Evolutionary conservation across 2,888 invertebrate species (phyloP).

Genomic region (Pyrochroa serraticornis): DNA sequence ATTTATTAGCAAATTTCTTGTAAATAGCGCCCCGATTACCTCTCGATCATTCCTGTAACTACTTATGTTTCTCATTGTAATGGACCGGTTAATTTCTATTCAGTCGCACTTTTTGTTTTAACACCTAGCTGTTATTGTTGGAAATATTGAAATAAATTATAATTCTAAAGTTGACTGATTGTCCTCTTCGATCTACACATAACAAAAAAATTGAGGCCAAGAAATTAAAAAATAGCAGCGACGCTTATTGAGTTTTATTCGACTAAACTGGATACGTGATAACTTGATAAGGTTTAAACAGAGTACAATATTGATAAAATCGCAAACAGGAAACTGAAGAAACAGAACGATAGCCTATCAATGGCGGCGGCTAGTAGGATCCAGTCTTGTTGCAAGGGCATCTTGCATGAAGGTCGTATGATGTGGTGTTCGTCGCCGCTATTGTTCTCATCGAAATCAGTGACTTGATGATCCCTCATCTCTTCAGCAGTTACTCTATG

Average conservation of each 20-base stretch:
- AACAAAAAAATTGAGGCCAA: background rate
- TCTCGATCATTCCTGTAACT: slow-evolving; percentile 6
- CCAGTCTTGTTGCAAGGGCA: slow-evolving; percentile 65
- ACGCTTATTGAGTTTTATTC: background rate
- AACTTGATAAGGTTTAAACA: slow-evolving; percentile 40
- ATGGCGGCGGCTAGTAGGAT: slow-evolving; percentile 67
- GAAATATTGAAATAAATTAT: slow-evolving; percentile 15
- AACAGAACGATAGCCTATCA: slow-evolving; percentile 65
- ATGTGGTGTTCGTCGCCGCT: slow-evolving; percentile 56
- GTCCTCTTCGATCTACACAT: background rate
- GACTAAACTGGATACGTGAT: background rate
- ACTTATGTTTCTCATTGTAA: slow-evolving; percentile 8
- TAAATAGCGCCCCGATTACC: no score
- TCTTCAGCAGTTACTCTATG: slow-evolving; percentile 55
- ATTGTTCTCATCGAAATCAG: slow-evolving; percentile 52
- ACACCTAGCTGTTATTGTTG: slow-evolving; percentile 21
- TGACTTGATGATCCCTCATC: slow-evolving; percentile 57
- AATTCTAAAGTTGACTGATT: slow-evolving; percentile 16
- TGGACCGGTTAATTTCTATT: slow-evolving; percentile 4
- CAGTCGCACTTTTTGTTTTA: slow-evolving; percentile 3
- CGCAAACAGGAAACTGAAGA: slow-evolving; percentile 63
- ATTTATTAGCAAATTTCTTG: no score
- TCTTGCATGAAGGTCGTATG: slow-evolving; percentile 45
- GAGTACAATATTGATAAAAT: slow-evolving; percentile 61
- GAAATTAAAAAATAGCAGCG: background rate